Base-by-base conservation (phyloP, 2,888 invertebrate species). In the Pachliopta kotzebuea region DNA sequence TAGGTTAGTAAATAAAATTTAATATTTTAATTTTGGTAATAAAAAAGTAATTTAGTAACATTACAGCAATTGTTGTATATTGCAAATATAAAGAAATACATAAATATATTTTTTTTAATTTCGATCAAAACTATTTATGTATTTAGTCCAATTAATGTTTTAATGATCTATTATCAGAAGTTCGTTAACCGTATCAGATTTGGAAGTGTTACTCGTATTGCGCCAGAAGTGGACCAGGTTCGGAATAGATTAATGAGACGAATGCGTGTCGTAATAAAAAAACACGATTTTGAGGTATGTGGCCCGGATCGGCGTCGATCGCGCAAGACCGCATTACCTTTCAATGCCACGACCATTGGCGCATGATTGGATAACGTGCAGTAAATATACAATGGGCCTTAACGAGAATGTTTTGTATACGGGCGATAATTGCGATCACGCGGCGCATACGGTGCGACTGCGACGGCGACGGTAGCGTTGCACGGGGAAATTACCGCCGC, bases 211-310 rank as follows among this genome's bases (percentile, higher is more conserved):
- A 52, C 9, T 21, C 18, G 50, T n/a, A 26, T 56, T 63, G 26
- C 31, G 54, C 26, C 24, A 55, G 26, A 55, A 56, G 50, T 59
- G 37, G 4, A 50, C 59, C 31, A 31, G 56, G 37, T 37, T 60
- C 45, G 54, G 14, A 45, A 21, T 4, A 23, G 17, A 59, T 59
- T 49, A 49, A 59, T 55, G 55, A 29, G 26, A 21, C 49, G 20
- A 21, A 56, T 56, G 29, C 0, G 29, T 59, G 63, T 55, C 31
- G 63, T 31, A 59, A 59, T 49, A 17, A 49, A 37, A 63, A 37
- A 63, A 55, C 53, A 63, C 31, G 59, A 63, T 31, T 59, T 49
- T 55, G 23, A 63, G 55, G 45, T 59, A 63, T 63, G 59, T 59
- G 49, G 53, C 23, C 54, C 63, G 54, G 8, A 57, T 42, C 42